Evolutionary conservation across 2,888 invertebrate genomes (phyloP).

Genomic region (Orthosia incerta): DNA sequence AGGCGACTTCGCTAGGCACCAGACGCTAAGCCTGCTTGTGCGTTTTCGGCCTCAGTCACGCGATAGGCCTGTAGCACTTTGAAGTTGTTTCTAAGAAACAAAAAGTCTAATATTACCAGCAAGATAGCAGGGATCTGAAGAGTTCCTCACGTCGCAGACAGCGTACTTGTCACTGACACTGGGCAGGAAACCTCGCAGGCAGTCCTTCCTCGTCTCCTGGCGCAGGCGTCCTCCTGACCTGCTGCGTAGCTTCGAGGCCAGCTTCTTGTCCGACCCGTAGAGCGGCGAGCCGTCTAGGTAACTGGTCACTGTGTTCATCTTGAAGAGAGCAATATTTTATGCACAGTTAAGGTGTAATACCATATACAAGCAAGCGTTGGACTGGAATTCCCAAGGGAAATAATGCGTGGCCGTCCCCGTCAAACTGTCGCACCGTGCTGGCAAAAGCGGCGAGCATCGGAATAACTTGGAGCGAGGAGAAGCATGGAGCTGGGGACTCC

Average conservation of each 20-base stretch:
- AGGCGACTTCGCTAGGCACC: too few species aligned
- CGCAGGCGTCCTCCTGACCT: slow-evolving; percentile 85
- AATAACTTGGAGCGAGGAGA: too few species aligned
- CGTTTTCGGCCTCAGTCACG: not conserved
- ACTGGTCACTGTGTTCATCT: slow-evolving; percentile 93
- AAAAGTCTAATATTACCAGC: slow-evolving; percentile 77
- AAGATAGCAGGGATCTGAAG: slow-evolving; percentile 86
- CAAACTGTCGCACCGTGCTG: too few species aligned
- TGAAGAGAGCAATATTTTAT: slow-evolving; percentile 35
- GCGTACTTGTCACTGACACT: slow-evolving; percentile 83
- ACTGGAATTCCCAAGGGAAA: too few species aligned
- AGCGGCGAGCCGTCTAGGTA: slow-evolving; percentile 90
- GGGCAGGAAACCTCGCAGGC: slow-evolving; percentile 81
- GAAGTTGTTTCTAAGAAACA: not conserved
- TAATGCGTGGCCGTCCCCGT: too few species aligned
- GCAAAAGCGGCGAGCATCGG: too few species aligned
- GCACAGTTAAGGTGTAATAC: not conserved
- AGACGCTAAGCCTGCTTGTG: too few species aligned
- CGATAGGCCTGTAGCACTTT: not conserved
- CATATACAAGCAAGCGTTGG: too few species aligned
- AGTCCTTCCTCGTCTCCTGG: slow-evolving; percentile 76
- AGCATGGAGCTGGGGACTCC: too few species aligned
- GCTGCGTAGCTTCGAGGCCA: slow-evolving; percentile 81
- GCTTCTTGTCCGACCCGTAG: slow-evolving; percentile 86
- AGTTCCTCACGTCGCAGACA: slow-evolving; percentile 83